Evolutionary conservation across 2,797 vertebrate species (phyloP).

Genomic region (Oophaga sylvatica): DNA sequence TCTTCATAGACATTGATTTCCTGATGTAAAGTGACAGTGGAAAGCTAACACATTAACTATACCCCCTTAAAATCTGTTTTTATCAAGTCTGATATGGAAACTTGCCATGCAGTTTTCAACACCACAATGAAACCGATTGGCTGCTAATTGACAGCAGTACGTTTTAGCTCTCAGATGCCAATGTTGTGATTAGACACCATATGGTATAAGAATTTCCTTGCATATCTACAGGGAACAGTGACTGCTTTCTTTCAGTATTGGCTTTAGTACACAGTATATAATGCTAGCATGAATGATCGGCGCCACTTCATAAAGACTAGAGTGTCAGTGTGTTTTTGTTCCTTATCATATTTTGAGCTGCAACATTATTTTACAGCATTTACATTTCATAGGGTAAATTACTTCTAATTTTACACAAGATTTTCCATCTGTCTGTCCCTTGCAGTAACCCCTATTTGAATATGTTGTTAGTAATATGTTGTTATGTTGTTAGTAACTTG

Average conservation of each 20-base stretch:
- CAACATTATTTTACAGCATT: constrained; percentile 69
- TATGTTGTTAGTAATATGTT: no score
- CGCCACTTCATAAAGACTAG: constrained; percentile 26
- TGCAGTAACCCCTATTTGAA: constrained; percentile 69
- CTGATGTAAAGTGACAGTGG: background rate
- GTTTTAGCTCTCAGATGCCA: constrained; percentile 58
- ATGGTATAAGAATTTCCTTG: constrained; percentile 48
- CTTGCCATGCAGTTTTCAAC: constrained; percentile 54
- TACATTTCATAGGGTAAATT: constrained; percentile 70
- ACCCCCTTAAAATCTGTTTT: constrained; percentile 46
- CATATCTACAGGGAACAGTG: constrained; percentile 55
- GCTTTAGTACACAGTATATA: constrained; percentile 27
- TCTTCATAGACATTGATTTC: constrained; percentile 22
- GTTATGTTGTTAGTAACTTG: no score
- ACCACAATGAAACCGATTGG: constrained; percentile 51
- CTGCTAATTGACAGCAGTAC: constrained; percentile 50
- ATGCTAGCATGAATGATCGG: background rate
- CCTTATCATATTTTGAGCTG: constrained; percentile 63
- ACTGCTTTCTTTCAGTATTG: constrained; percentile 42
- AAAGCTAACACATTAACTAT: constrained; percentile 30
- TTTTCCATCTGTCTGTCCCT: constrained; percentile 74
- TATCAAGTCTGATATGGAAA: constrained; percentile 55
- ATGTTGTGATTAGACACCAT: constrained; percentile 59
- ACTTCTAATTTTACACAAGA: constrained; percentile 76
- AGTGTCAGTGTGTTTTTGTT: constrained; percentile 54